These are phyloP conservation scores for Calyptommatus sinebrachiatus DNA, from an alignment of 2,113 vertebrate genomes.

Conservation along the genomic window DNA sequence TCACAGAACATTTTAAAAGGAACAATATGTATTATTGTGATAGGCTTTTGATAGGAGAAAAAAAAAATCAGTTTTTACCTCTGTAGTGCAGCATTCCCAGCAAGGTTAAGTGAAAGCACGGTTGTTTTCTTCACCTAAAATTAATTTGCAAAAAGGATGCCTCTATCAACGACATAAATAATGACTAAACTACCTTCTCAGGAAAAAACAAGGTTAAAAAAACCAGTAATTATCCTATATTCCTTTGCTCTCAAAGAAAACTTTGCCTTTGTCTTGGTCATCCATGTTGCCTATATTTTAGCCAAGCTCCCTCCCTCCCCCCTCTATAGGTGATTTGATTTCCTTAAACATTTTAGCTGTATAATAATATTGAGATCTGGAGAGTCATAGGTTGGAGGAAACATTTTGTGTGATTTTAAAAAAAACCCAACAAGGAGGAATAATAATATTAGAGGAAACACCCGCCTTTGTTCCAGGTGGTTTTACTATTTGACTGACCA, in stretches of 20 bases:
- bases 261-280: not conserved
- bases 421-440: not conserved
- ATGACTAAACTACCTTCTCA: conserved; percentile 16
- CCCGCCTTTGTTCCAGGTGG: conserved; percentile 73
- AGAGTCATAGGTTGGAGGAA: conserved; percentile 59
- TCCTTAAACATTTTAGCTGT: not conserved
- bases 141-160: not conserved
- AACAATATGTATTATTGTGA: not conserved
- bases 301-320: not conserved
- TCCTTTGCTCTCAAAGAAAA: conserved; percentile 10
- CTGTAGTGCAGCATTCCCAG: conserved; percentile 26
- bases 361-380: conserved; percentile 27
- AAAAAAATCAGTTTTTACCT: conserved; percentile 20
- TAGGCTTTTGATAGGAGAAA: conserved; percentile 1
- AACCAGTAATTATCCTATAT: conserved; percentile 17
- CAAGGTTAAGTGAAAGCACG: not conserved
- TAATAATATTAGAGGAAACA: conserved; percentile 38
- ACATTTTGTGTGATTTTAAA: not conserved
- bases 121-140: not conserved
- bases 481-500: conserved; percentile 71
- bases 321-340: not conserved
- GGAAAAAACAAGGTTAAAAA: conserved; percentile 18
- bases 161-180: not conserved
- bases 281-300: conserved; percentile 23
- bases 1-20: not conserved